These are phyloP conservation scores for Zaprionus nigranus DNA, from an alignment of 1,140 invertebrate genomes.

Conservation along the genomic window DNA sequence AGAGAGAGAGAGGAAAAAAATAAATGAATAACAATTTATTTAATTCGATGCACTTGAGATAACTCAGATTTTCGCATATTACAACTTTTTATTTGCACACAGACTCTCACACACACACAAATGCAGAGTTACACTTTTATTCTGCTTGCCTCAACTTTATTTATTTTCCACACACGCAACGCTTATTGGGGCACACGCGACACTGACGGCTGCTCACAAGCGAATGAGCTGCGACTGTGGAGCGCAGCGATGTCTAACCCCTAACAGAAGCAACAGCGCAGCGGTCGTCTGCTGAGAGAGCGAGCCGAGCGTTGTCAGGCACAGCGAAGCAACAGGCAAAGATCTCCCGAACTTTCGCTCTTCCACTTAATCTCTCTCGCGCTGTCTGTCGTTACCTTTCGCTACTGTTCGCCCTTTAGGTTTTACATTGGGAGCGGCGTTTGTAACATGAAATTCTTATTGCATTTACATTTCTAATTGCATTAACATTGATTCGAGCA, in stretches of 20 bases:
- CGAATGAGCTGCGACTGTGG: slow-evolving; percentile 60
- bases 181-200: slow-evolving; percentile 71
- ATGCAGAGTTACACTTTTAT: slow-evolving; percentile 41
- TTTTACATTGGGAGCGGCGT: neutral
- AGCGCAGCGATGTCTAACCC: slow-evolving; percentile 41
- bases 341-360: slow-evolving; percentile 22
- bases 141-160: slow-evolving; percentile 35
- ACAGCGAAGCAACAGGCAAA: slow-evolving; percentile 14
- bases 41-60: slow-evolving; percentile 49
- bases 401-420: slow-evolving; percentile 2
- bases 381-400: neutral
- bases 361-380: slow-evolving; percentile 7
- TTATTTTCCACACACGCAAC: slow-evolving; percentile 45
- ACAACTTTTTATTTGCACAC: slow-evolving; percentile 14
- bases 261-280: slow-evolving; percentile 11
- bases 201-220: slow-evolving; percentile 80
- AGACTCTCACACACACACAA: slow-evolving; percentile 25
- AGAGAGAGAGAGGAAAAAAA: slow-evolving; percentile 7
- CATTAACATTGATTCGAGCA: neutral
- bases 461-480: slow-evolving; percentile 16
- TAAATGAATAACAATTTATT: slow-evolving; percentile 20
- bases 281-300: neutral
- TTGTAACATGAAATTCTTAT: neutral
- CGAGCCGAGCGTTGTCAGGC: slow-evolving; percentile 2
- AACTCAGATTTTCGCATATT: slow-evolving; percentile 48